Conservation (phyloP, 2,888 invertebrate species). For the Dynastes hyllus region DNA sequence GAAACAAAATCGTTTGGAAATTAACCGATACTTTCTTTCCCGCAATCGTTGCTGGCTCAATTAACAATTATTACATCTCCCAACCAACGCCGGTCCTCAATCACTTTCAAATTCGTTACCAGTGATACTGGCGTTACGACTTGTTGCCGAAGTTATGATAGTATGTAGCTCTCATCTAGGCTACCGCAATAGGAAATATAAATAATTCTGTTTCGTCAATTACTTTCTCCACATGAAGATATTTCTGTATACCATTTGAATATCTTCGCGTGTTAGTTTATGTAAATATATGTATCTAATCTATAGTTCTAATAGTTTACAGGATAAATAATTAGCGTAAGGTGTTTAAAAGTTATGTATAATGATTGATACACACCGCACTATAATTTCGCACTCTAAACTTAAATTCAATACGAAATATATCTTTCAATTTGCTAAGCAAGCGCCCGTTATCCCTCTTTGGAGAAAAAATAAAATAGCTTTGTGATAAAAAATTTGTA, state of each 20-base stretch:
- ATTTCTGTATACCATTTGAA: not conserved
- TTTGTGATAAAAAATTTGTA: no score
- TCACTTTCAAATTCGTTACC: not conserved
- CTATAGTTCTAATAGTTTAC: no score
- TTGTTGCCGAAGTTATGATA: not conserved
- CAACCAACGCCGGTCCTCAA: constrained; percentile 4
- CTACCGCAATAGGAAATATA: not conserved
- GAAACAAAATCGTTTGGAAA: not conserved
- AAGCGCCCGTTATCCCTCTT: no score
- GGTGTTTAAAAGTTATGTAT: no score
- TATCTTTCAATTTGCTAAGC: no score
- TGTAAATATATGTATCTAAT: no score
- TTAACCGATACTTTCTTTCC: not conserved
- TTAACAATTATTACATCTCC: constrained; percentile 11
- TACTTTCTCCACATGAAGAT: constrained; percentile 10
- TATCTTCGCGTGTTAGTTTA: no score
- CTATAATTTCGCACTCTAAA: no score
- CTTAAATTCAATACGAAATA: no score
- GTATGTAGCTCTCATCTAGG: constrained; percentile 1
- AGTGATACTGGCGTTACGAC: not conserved
- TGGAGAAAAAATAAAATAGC: no score
- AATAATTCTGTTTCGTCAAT: not conserved
- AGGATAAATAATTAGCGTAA: no score
- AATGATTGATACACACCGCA: no score
- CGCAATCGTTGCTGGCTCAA: not conserved